phyloP scores from a whole-genome alignment of 2,797 vertebrate species.

The Alosa sapidissima region DNA sequence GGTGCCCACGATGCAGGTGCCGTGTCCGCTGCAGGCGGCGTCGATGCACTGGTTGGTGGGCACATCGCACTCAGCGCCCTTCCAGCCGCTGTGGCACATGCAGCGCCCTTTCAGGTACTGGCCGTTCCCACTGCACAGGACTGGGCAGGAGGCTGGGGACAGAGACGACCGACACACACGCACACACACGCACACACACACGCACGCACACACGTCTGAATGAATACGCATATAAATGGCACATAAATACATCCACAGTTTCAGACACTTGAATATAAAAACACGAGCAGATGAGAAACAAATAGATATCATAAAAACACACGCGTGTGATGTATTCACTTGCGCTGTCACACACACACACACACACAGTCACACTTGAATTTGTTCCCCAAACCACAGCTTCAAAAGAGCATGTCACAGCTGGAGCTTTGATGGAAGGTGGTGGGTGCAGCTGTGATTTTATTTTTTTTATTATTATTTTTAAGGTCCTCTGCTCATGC shows the following conservation, averaged over 20 bases:
- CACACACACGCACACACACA: constrained; percentile 24
- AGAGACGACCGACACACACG: constrained; percentile 18
- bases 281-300: no score
- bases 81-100: constrained; percentile 98
- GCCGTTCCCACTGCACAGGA: constrained; percentile 96
- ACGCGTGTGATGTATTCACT: no score
- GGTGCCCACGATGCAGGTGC: constrained; percentile 95
- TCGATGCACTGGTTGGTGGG: constrained; percentile 97
- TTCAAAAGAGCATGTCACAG: not conserved
- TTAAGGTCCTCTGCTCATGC: not conserved
- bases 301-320: no score
- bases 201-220: constrained; percentile 10
- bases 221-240: constrained; percentile 27
- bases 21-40: constrained; percentile 89
- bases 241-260: not conserved
- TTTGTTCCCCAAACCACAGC: not conserved
- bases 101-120: constrained; percentile 98
- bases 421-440: not conserved
- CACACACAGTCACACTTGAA: not conserved
- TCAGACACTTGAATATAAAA: not conserved
- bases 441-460: not conserved
- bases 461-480: not conserved
- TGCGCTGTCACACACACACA: not conserved
- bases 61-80: constrained; percentile 94
- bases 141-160: constrained; percentile 87